Evolutionary conservation across 2,113 vertebrate genomes (phyloP).

Genomic region (Periophthalmus modestus): DNA sequence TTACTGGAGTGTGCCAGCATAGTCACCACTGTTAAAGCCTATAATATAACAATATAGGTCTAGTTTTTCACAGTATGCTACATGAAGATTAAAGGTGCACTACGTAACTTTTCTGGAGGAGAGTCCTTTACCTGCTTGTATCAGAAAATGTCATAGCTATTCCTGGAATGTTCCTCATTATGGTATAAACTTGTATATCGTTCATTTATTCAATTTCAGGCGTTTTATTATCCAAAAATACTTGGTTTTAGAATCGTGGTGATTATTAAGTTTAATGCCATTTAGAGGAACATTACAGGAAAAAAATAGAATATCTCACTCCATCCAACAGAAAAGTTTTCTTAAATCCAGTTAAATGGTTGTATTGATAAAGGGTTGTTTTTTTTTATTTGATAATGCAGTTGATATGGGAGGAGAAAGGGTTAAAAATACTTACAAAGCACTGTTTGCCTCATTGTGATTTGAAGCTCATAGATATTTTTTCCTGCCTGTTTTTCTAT

Average conservation of each 20-base stretch:
- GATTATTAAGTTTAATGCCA: too few relatives aligned
- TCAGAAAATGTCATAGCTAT: too few relatives aligned
- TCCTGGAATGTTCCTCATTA: too few relatives aligned
- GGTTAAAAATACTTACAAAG: neutral
- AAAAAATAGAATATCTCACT: too few relatives aligned
- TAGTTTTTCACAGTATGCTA: neutral
- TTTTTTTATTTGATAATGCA: neutral
- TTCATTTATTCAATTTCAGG: too few relatives aligned
- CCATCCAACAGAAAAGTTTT: neutral
- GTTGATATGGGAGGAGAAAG: neutral
- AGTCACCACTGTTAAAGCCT: neutral
- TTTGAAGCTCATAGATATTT: neutral
- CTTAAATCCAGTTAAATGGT: neutral
- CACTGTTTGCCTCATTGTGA: neutral
- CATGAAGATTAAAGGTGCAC: neutral
- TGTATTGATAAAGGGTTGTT: neutral
- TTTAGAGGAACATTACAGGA: too few relatives aligned
- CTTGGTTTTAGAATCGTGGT: too few relatives aligned
- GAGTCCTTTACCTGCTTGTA: too few relatives aligned
- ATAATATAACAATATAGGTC: neutral
- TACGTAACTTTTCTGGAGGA: too few relatives aligned
- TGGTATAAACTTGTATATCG: too few relatives aligned
- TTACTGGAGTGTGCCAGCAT: neutral
- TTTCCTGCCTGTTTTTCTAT: slow-evolving; percentile 6
- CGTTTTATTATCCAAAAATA: too few relatives aligned